Conservation (phyloP, 2,113 vertebrate genomes). For the Mirza zaza region DNA sequence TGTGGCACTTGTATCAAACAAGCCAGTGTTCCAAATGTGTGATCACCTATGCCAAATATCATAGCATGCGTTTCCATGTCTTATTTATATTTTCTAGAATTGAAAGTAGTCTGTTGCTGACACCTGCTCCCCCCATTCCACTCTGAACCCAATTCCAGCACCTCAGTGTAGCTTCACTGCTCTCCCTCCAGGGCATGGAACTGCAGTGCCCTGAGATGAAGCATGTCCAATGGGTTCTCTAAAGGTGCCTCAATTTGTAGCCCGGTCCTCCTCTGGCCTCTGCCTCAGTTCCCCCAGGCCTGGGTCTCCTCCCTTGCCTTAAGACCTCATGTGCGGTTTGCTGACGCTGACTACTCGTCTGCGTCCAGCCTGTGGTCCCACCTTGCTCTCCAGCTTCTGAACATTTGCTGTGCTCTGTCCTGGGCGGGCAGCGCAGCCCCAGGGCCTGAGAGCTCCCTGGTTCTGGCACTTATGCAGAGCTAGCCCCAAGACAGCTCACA, state of each 20-base stretch:
- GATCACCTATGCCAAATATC: neutral
- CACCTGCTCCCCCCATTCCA: too few species aligned
- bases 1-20: neutral
- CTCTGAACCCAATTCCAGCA: neutral
- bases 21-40: neutral
- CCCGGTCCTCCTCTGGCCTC: neutral
- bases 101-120: neutral
- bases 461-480: too few species aligned
- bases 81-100: neutral
- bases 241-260: neutral
- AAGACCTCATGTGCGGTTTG: neutral
- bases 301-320: neutral
- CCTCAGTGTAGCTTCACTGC: neutral
- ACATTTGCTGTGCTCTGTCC: neutral
- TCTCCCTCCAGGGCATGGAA: neutral
- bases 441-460: neutral
- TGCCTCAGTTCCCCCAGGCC: neutral
- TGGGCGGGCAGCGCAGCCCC: accelerated
- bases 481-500: neutral
- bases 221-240: too few species aligned
- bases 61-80: neutral
- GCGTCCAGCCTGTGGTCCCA: neutral
- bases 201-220: neutral
- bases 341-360: neutral
- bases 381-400: neutral